A percentile compares a stretch with the other conserved stretches of the same genome.
Evolutionary conservation across 2,888 invertebrate genomes (phyloP).

Genomic region (Congeria kusceri): DNA sequence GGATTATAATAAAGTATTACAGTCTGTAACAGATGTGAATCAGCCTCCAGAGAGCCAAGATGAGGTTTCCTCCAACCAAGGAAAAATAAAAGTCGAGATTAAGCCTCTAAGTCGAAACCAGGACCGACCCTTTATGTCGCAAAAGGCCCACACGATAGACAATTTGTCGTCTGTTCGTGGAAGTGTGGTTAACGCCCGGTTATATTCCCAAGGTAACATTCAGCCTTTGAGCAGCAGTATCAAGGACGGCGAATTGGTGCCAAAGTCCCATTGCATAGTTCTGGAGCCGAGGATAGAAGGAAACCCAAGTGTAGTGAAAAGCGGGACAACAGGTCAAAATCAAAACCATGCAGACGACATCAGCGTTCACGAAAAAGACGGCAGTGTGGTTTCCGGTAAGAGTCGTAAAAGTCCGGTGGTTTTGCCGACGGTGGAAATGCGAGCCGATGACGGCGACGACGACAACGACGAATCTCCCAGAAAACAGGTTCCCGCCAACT

Average conservation of each 20-base stretch:
- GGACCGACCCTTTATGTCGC: no score
- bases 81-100: slow-evolving; percentile 63
- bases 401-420: no score
- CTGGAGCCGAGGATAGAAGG: neutral
- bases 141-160: slow-evolving; percentile 22
- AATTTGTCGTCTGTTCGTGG: slow-evolving; percentile 56
- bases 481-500: no score
- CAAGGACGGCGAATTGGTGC: slow-evolving; percentile 11
- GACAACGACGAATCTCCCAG: no score
- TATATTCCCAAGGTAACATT: slow-evolving; percentile 14
- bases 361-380: no score
- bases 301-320: no score
- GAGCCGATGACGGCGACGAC: no score
- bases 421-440: no score
- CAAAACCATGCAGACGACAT: no score
- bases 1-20: slow-evolving; percentile 61
- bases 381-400: no score
- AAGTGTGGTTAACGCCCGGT: slow-evolving; percentile 24
- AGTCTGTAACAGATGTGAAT: slow-evolving; percentile 68
- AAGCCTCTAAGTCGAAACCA: slow-evolving; percentile 42
- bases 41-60: slow-evolving; percentile 32
- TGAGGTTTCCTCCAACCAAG: slow-evolving; percentile 10
- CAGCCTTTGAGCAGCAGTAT: slow-evolving; percentile 41
- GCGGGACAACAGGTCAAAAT: no score
- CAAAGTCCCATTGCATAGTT: slow-evolving; percentile 20